A percentile compares a stretch with the other conserved stretches of the same genome.
These are phyloP conservation scores for Epinotia brunnichana DNA, from an alignment of 2,888 invertebrate species.

Conservation along the genomic window DNA sequence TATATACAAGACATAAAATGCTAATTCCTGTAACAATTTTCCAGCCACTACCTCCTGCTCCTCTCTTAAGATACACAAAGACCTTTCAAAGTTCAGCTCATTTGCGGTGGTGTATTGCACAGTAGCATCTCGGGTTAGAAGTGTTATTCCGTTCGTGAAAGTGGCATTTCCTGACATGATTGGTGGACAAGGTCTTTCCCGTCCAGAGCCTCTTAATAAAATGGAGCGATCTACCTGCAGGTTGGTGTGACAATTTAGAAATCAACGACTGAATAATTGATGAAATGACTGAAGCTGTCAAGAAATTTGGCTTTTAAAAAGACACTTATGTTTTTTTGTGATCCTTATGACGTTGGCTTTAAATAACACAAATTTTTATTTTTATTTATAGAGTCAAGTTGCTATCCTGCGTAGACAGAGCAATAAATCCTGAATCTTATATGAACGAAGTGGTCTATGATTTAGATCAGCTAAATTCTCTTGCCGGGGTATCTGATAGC, in stretches of 20 bases:
- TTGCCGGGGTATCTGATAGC: constrained; percentile 53
- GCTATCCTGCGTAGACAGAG: constrained; percentile 87
- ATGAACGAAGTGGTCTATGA: constrained; percentile 88
- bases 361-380: constrained; percentile 8
- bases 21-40: constrained; percentile 40
- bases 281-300: too few species aligned
- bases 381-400: constrained; percentile 79
- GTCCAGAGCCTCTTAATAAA: constrained; percentile 85
- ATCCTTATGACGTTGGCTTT: not conserved
- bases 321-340: not conserved
- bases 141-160: constrained; percentile 88
- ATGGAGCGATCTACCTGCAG: constrained; percentile 79
- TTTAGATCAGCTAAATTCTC: constrained; percentile 81
- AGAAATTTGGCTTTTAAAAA: too few species aligned
- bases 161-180: constrained; percentile 90
- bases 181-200: constrained; percentile 81
- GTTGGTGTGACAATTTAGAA: constrained; percentile 51
- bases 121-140: constrained; percentile 83
- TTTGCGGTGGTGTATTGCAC: constrained; percentile 78
- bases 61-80: constrained; percentile 77
- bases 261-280: not conserved
- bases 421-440: constrained; percentile 84
- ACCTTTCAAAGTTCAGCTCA: constrained; percentile 69
- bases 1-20: not conserved
- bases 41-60: constrained; percentile 73